Evolutionary conservation across 2,888 invertebrate genomes (phyloP).

Genomic region (Andrena minutula): DNA sequence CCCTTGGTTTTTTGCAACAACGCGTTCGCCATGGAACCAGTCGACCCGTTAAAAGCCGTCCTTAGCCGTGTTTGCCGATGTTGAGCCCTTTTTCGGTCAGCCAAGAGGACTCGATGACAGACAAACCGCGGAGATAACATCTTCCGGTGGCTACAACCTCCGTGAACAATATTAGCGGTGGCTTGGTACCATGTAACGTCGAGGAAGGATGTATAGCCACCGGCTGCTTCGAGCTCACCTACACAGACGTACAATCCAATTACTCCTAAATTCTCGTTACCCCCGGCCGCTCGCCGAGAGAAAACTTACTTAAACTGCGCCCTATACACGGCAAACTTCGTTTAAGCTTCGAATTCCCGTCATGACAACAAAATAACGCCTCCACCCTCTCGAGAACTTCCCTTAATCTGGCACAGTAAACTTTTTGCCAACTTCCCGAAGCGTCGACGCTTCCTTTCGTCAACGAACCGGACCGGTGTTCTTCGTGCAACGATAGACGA

Average conservation of each 20-base stretch:
- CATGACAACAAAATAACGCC: slow-evolving; percentile 42
- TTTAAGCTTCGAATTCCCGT: slow-evolving; percentile 52
- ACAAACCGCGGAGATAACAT: slow-evolving; percentile 92
- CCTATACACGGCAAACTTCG: slow-evolving; percentile 46
- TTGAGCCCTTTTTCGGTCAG: slow-evolving; percentile 86
- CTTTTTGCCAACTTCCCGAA: slow-evolving; percentile 11
- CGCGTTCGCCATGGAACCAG: not conserved
- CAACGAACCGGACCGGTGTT: not conserved
- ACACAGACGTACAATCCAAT: slow-evolving; percentile 74
- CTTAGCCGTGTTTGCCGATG: slow-evolving; percentile 62
- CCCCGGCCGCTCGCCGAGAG: slow-evolving; percentile 21
- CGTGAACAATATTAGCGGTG: slow-evolving; percentile 92
- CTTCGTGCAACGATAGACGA: not conserved
- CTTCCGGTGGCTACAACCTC: slow-evolving; percentile 95
- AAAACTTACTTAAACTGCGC: slow-evolving; percentile 57
- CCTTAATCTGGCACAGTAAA: slow-evolving; percentile 25
- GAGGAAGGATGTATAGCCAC: slow-evolving; percentile 95
- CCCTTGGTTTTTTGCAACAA: not conserved
- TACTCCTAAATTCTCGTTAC: slow-evolving; percentile 60
- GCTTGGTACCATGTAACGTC: slow-evolving; percentile 90
- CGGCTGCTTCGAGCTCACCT: slow-evolving; percentile 88
- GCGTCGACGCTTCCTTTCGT: slow-evolving; percentile 4
- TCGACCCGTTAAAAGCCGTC: not conserved
- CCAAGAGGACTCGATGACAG: slow-evolving; percentile 93
- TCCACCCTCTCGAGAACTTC: slow-evolving; percentile 15